These are phyloP conservation scores for Microchirus variegatus DNA, from an alignment of 2,797 vertebrate genomes.

Conservation along the genomic window DNA sequence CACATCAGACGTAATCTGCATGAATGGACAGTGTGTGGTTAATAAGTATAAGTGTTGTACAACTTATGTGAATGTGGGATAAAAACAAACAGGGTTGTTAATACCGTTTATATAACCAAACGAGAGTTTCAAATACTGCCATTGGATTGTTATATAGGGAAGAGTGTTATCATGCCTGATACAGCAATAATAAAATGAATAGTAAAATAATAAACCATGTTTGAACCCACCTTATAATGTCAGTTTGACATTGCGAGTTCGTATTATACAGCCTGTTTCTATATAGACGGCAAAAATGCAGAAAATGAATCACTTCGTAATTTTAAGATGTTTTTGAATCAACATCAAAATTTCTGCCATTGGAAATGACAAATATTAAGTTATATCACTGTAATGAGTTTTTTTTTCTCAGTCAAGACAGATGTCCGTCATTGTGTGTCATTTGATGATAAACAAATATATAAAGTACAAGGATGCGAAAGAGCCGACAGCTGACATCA, in stretches of 20 bases:
- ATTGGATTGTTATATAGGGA: not conserved
- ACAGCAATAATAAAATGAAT: not conserved
- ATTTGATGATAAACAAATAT: too few relatives aligned
- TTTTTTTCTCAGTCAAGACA: too few relatives aligned
- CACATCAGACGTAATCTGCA: constrained; percentile 14
- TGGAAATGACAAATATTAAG: too few relatives aligned
- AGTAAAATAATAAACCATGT: constrained; percentile 1
- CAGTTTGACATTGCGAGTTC: not conserved
- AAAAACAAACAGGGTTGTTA: not conserved
- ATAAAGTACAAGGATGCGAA: too few relatives aligned
- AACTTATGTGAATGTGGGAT: not conserved
- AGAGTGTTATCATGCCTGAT: not conserved
- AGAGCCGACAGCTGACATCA: too few relatives aligned
- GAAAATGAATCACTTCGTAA: too few relatives aligned
- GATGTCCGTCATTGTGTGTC: too few relatives aligned
- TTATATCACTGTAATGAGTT: too few relatives aligned
- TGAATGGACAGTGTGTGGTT: not conserved
- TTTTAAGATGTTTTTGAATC: too few relatives aligned
- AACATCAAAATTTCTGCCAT: too few relatives aligned
- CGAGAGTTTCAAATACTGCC: not conserved
- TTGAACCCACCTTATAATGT: not conserved
- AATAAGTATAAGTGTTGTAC: not conserved
- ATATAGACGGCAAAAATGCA: too few relatives aligned
- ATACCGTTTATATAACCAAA: too few relatives aligned
- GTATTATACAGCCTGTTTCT: not conserved